Percentiles rank a stretch among this genome's conserved stretches.
Conservation (phyloP, 1,140 invertebrate species). For the Cataglyphis hispanica region DNA sequence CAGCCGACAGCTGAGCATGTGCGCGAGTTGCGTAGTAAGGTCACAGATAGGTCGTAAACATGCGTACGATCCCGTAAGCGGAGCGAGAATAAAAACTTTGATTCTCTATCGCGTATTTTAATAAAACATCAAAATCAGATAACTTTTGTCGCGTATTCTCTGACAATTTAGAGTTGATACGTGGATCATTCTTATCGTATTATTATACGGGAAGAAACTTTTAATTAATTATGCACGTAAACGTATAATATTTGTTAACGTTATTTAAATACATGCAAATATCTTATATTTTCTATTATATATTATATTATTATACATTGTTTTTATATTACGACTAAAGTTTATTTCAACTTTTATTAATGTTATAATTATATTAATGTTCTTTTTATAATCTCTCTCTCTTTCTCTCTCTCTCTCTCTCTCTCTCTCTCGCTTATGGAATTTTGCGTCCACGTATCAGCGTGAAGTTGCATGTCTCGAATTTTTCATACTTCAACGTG, state of each 20-base stretch:
- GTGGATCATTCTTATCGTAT: background rate
- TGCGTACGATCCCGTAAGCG: background rate
- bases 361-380: background rate
- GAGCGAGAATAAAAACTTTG: background rate
- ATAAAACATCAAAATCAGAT: background rate
- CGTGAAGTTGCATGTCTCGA: background rate
- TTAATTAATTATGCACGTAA: too few species aligned
- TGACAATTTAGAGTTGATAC: background rate
- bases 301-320: background rate
- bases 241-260: too few species aligned
- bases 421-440: background rate
- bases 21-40: too few species aligned
- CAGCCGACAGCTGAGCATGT: too few species aligned
- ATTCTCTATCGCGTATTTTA: background rate
- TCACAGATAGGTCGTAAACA: too few species aligned
- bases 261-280: too few species aligned
- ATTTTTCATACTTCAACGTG: background rate
- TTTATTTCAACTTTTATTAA: background rate
- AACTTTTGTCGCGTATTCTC: background rate
- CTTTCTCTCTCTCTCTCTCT: background rate
- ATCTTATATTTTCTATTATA: background rate
- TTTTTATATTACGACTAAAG: background rate
- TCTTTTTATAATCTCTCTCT: background rate
- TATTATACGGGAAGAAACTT: background rate
- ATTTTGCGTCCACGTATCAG: background rate